Conservation (phyloP, 1,140 invertebrate genomes). For the Palaemon carinicauda region DNA sequence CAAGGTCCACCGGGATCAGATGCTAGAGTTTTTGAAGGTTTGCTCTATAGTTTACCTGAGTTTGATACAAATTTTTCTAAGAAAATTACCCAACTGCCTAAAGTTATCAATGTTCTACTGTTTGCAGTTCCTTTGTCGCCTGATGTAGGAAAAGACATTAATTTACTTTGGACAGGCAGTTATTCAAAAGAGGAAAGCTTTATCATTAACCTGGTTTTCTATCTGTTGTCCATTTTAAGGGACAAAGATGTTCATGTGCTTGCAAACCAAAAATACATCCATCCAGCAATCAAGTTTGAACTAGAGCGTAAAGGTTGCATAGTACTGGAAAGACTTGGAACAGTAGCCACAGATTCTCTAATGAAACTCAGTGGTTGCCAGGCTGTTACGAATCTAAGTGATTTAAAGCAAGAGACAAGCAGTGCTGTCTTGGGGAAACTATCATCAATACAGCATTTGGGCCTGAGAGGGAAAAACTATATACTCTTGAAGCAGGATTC, state of each 20-base stretch:
- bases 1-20: constrained; percentile 7
- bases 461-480: constrained; percentile 14
- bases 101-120: constrained; percentile 6
- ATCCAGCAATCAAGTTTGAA: constrained; percentile 38
- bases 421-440: constrained; percentile 29
- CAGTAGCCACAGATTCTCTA: background rate
- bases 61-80: background rate
- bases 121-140: constrained; percentile 29
- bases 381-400: background rate
- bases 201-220: background rate
- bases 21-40: constrained; percentile 24
- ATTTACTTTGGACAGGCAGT: constrained; percentile 23
- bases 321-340: constrained; percentile 42
- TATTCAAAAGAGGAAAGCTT: constrained; percentile 30
- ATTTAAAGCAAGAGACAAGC: constrained; percentile 5
- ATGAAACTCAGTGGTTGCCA: constrained; percentile 29
- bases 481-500: constrained; percentile 19
- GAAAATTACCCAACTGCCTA: background rate
- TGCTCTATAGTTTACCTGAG: constrained; percentile 37
- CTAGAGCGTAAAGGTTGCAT: constrained; percentile 22
- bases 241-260: constrained; percentile 25
- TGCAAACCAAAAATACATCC: constrained; percentile 25
- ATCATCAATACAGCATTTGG: constrained; percentile 18
- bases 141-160: background rate
- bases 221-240: constrained; percentile 5